Base-by-base conservation (phyloP, 1,140 invertebrate genomes). In the Lethrus apterus region DNA sequence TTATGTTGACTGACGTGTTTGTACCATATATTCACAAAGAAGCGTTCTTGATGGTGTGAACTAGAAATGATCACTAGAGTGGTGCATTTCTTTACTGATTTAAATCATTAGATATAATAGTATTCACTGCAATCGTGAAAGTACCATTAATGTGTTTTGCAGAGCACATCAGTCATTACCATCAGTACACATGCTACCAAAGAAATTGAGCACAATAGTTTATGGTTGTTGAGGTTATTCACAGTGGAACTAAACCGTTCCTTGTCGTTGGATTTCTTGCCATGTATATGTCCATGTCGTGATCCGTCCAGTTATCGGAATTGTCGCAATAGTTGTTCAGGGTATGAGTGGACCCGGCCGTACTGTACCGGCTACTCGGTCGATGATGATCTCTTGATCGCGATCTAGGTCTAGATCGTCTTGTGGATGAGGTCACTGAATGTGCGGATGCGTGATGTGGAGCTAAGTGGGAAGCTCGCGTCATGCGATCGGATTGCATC, bases 231-330 rank as follows among this genome's bases (percentile, higher is more conserved):
- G 8, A 33, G 11, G 4, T 4, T 11, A 41, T 41, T 45, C 45
- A 63, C 14, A 89, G 79, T 54, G 86, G 86, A 56, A 91, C 86
- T 49, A 90, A 70, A 45, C 85, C 85, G 56, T 84, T 84, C 58
- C 88, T 78, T 30, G 86, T 82, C 10, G 88, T 91, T 41, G 86
- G 83, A 70, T 93, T 93, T 57, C 89, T 77, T 42, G 89, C 83
- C 79, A 92, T 90, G 68, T 94, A 94, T 58, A 93, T 91, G 55
- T 94, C 90, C 83, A 93, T 90, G 63, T 93, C 90, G 64, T 93
- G 89, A 67, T 94, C 91, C 40, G 90, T 94, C 89, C 89, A 93
- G 64, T 91, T 92, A 63, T 92, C 85, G 26, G 84, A 83, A 58
- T 84, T 89, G 60, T 92, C 89, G 62, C 83, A 83, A 63, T 87